phyloP scores from a whole-genome alignment of 2,797 vertebrate genomes.

The Champsocephalus esox region DNA sequence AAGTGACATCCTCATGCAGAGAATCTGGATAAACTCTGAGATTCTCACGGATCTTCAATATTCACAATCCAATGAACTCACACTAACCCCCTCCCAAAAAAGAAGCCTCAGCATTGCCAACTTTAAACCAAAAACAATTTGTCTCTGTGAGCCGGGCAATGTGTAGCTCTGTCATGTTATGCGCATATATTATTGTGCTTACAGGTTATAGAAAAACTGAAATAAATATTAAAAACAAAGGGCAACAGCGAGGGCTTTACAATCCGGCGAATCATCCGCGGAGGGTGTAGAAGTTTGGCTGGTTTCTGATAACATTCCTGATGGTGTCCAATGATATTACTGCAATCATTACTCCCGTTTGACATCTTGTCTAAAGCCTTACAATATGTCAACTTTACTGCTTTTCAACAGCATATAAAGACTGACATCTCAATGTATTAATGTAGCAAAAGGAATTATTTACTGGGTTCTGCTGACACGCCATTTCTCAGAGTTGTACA shows the following conservation, averaged over 20 bases:
- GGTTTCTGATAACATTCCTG: slow-evolving; percentile 67
- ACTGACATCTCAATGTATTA: slow-evolving; percentile 29
- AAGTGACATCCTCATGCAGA: slow-evolving; percentile 51
- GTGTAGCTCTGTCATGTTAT: slow-evolving; percentile 44
- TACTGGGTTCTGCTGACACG: slow-evolving; percentile 5
- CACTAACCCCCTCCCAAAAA: slow-evolving; percentile 17
- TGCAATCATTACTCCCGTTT: slow-evolving; percentile 68
- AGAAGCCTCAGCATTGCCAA: slow-evolving; percentile 63
- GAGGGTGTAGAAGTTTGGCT: slow-evolving; percentile 67
- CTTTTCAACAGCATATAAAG: slow-evolving; percentile 25
- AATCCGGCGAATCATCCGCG: slow-evolving; percentile 56
- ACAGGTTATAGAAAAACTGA: slow-evolving; percentile 56
- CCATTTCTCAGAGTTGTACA: not conserved
- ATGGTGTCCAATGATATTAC: slow-evolving; percentile 73
- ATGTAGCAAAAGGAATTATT: slow-evolving; percentile 19
- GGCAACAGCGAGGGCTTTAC: slow-evolving; percentile 53
- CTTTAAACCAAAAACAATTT: slow-evolving; percentile 71
- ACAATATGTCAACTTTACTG: slow-evolving; percentile 40
- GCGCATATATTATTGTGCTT: slow-evolving; percentile 48
- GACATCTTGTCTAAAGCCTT: slow-evolving; percentile 48
- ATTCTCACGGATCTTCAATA: slow-evolving; percentile 72
- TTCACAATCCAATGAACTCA: slow-evolving; percentile 63
- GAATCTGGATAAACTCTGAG: slow-evolving; percentile 56
- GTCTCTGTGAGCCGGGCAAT: slow-evolving; percentile 57
- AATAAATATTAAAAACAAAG: slow-evolving; percentile 27